Conservation (phyloP, 1,140 invertebrate genomes). For the Dolichoris vasculosae region DNA sequence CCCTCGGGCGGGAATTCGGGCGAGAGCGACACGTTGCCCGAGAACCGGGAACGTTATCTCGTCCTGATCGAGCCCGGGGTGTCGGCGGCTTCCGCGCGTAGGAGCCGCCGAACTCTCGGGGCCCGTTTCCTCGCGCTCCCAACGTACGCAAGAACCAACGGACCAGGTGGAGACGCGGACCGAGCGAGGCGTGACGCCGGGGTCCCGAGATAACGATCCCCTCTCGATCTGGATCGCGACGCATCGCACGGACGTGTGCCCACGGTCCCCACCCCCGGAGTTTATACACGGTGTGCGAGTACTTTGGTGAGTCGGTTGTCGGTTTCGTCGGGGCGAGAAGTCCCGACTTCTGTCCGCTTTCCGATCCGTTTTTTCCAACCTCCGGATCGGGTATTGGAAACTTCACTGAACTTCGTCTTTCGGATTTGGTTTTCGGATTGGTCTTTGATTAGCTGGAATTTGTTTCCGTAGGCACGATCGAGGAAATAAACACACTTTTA, state of each 20-base stretch:
- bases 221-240: slow-evolving; percentile 37
- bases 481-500: no score
- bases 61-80: background rate
- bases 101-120: slow-evolving; percentile 13
- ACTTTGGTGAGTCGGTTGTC: no score
- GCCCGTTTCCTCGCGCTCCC: background rate
- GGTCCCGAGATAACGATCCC: slow-evolving; percentile 39
- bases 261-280: background rate
- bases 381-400: no score
- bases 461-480: no score
- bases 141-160: background rate
- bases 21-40: slow-evolving; percentile 8
- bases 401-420: no score
- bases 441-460: no score
- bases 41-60: slow-evolving; percentile 17
- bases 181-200: slow-evolving; percentile 33
- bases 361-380: no score
- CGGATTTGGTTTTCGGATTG: no score
- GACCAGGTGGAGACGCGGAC: slow-evolving; percentile 37
- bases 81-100: slow-evolving; percentile 39
- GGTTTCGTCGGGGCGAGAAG: no score
- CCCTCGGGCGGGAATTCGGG: background rate
- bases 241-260: background rate
- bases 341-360: no score
- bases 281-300: no score